A percentile compares a stretch with the other conserved stretches of the same genome.
Evolutionary conservation across 2,113 vertebrate genomes (phyloP).

Genomic region (Podarcis muralis): DNA sequence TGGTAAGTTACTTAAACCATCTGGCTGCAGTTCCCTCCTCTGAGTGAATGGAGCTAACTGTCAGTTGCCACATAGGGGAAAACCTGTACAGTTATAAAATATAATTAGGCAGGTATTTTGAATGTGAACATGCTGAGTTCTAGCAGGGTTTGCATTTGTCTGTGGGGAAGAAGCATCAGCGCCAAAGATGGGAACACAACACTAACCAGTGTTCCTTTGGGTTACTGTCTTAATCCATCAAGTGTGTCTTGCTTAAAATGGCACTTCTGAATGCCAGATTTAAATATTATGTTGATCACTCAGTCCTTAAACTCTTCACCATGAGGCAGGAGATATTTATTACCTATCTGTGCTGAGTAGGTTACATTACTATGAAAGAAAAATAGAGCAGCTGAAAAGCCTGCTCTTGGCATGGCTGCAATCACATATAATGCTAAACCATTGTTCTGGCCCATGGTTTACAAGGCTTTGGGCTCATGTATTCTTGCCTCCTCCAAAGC

Average conservation of each 20-base stretch:
- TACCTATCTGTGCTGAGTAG: neutral
- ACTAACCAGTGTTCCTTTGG: neutral
- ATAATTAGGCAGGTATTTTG: slow-evolving; percentile 5
- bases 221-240: neutral
- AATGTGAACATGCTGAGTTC: neutral
- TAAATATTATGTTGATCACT: neutral
- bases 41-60: slow-evolving; percentile 20
- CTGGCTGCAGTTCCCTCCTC: slow-evolving; percentile 6
- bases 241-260: neutral
- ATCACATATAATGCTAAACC: neutral
- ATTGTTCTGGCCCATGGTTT: neutral
- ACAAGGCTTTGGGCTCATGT: neutral
- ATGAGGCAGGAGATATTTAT: neutral
- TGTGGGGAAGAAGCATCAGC: neutral
- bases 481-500: neutral
- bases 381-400: neutral
- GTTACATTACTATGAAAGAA: neutral
- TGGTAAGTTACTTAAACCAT: slow-evolving; percentile 4
- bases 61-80: neutral
- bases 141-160: neutral
- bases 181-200: neutral
- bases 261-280: neutral
- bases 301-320: neutral
- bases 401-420: too few relatives aligned
- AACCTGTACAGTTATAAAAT: neutral